Evolutionary conservation across 2,888 invertebrate species (phyloP).

Genomic region (Ennomos quercinarius): DNA sequence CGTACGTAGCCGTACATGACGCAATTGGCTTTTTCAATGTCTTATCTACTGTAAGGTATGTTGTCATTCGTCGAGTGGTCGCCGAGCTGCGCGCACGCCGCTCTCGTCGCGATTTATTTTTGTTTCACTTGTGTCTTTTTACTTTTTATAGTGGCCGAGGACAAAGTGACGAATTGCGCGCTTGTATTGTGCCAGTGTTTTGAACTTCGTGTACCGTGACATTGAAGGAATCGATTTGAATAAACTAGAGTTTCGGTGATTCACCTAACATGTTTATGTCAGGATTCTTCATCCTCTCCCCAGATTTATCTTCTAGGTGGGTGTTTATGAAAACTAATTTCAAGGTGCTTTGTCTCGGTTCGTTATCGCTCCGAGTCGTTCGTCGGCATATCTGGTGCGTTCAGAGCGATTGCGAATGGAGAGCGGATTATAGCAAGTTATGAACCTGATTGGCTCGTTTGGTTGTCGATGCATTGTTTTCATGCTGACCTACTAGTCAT

Average conservation of each 20-base stretch:
- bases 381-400: constrained; percentile 48
- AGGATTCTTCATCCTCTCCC: constrained; percentile 78
- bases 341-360: constrained; percentile 54
- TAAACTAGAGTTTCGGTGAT: constrained; percentile 56
- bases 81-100: constrained; percentile 77
- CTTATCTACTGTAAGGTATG: constrained; percentile 82
- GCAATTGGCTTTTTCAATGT: constrained; percentile 85
- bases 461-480: constrained; percentile 75
- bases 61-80: constrained; percentile 81
- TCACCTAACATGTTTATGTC: constrained; percentile 74
- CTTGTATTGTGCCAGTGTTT: constrained; percentile 76
- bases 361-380: constrained; percentile 45
- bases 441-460: constrained; percentile 76
- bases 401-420: constrained; percentile 61
- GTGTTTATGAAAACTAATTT: constrained; percentile 59
- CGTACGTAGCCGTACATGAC: constrained; percentile 83
- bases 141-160: constrained; percentile 75
- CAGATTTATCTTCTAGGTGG: constrained; percentile 79
- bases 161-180: constrained; percentile 79
- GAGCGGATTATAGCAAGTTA: constrained; percentile 65
- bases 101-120: constrained; percentile 65
- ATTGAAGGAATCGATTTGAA: constrained; percentile 63
- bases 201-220: constrained; percentile 69
- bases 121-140: constrained; percentile 76
- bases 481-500: constrained; percentile 64